Percentiles rank a stretch among this genome's conserved stretches.
Conservation (phyloP, 2,888 invertebrate genomes). For the Thalpophila matura region DNA sequence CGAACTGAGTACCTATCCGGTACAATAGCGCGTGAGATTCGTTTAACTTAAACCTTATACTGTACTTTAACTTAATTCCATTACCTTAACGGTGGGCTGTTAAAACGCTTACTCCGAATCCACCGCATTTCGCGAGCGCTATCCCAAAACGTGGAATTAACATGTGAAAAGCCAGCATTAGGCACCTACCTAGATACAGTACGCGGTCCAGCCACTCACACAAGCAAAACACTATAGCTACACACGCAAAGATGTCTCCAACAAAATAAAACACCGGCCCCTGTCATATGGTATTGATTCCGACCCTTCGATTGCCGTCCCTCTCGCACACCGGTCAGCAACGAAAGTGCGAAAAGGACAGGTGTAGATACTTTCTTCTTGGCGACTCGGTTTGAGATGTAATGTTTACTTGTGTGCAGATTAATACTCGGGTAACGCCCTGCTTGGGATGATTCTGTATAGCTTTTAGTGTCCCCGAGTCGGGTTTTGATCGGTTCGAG, state of each 20-base stretch:
- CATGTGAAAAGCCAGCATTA: constrained; percentile 60
- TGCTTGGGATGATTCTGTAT: constrained; percentile 63
- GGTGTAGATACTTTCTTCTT: constrained; percentile 71
- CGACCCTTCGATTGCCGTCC: constrained; percentile 73
- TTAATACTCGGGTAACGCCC: constrained; percentile 81
- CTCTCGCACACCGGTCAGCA: constrained; percentile 71
- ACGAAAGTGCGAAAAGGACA: constrained; percentile 68
- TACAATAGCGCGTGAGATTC: constrained; percentile 11
- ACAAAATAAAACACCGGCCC: constrained; percentile 84
- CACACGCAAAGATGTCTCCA: constrained; percentile 79
- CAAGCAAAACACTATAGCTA: constrained; percentile 53
- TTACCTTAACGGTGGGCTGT: constrained; percentile 8
- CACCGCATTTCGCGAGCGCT: constrained; percentile 29
- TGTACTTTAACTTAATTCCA: constrained; percentile 18
- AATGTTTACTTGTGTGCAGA: constrained; percentile 81
- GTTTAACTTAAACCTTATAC: constrained; percentile 22
- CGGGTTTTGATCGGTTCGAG: constrained; percentile 60
- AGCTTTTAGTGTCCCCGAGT: constrained; percentile 55
- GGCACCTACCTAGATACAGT: constrained; percentile 41
- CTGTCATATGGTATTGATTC: constrained; percentile 88
- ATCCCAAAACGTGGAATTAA: constrained; percentile 55
- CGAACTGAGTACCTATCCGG: neutral
- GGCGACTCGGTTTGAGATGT: constrained; percentile 72
- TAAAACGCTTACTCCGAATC: constrained; percentile 23
- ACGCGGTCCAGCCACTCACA: constrained; percentile 63